Evolutionary conservation across 1,140 invertebrate genomes (phyloP), one percentile per base, ranked within the genome.

Genomic region (Colletes latitarsis): DNA sequence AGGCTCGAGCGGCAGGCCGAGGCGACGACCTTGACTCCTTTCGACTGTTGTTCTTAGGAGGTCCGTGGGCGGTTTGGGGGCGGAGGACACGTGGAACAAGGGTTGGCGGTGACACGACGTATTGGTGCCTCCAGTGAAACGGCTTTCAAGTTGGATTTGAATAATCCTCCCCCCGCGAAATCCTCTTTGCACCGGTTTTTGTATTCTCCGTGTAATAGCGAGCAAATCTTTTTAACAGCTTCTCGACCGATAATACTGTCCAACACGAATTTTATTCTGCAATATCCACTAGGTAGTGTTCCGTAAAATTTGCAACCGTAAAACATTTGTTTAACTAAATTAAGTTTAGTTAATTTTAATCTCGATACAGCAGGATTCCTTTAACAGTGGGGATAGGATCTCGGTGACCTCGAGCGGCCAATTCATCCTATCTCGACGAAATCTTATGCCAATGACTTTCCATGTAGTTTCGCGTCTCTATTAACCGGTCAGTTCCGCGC

Each of bases 11-110:
- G 17, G 55, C 49, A 19, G 15, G 43, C 19, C 17, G 41, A 71
- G 17, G 57, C 74, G 72, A 80, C 63, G 86, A 87, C 82, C 85
- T 87, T 84, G 85, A 85, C 85, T 87, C 64, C 75, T 88, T 84
- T 88, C 81, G 82, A 69, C 81, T 85, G 72, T 84, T 82, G 79
- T 88, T 82, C 79, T 84, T 88, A 80, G 79, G 77, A 69, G 66
- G 46, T 74, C 30, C 82, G 82, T 68, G 82, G 30, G 64, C 43
- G 74, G 74, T 49, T 55, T 15, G 69, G 53, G 58, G 66, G 64
- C 21, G 41, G 58, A 71, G 80, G 67, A 58, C 46, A 58, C 70
- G 80, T 53, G 52, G 53, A 70, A 75, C 53, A 39, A 3, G 4
- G 76, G 75, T 60, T 81, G 73, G 70, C 57, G 39, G 70, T 62